Conservation (phyloP, 2,888 invertebrate genomes). For the Beris chalybata region DNA sequence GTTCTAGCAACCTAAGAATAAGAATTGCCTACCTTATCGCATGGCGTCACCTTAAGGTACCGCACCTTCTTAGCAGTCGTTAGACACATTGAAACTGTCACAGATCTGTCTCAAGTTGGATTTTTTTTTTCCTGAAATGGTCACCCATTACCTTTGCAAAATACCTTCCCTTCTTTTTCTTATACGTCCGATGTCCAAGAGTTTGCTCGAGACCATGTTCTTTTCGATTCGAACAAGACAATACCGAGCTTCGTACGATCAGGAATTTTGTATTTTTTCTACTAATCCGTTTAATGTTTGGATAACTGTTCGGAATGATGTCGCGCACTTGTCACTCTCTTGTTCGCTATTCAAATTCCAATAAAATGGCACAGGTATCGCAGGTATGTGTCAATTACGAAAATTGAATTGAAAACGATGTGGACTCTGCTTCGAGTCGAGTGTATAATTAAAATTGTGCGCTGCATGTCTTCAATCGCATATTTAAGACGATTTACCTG, state of each 20-base stretch:
- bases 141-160: conserved; percentile 13
- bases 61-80: conserved; percentile 20
- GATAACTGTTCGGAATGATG: conserved; percentile 21
- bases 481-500: conserved; percentile 12
- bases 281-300: conserved; percentile 22
- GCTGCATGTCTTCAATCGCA: too few relatives aligned
- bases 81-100: conserved; percentile 19
- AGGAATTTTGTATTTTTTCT: conserved; percentile 9
- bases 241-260: not conserved
- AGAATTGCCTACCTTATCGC: too few relatives aligned
- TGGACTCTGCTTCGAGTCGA: not conserved
- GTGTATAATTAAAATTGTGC: not conserved
- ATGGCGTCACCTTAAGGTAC: not conserved
- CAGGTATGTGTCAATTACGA: conserved; percentile 22
- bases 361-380: conserved; percentile 1
- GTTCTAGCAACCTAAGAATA: too few relatives aligned
- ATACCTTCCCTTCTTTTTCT: not conserved
- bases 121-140: conserved; percentile 3
- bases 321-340: conserved; percentile 6
- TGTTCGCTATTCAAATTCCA: not conserved
- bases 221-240: not conserved
- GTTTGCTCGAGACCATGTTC: not conserved
- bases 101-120: conserved; percentile 12
- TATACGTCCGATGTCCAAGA: not conserved
- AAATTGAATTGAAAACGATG: conserved; percentile 21